Conservation (phyloP, 2,797 vertebrate genomes). For the Pangasius sanitwongsei region DNA sequence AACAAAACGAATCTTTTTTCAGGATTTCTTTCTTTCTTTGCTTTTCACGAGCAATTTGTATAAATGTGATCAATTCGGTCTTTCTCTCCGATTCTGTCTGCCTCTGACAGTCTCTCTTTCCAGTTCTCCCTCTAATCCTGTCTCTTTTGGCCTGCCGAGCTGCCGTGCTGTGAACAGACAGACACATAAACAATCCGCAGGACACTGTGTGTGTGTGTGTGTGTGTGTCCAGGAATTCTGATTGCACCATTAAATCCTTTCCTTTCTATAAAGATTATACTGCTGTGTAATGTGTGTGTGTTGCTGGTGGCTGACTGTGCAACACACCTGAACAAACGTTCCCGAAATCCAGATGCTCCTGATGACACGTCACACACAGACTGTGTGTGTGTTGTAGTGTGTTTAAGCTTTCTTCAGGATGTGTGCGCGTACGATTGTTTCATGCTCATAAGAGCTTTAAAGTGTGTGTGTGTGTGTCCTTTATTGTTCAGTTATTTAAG, state of each 20-base stretch:
- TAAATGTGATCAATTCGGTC: not conserved
- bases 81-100: not conserved
- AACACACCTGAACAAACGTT: conserved; percentile 5
- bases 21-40: not conserved
- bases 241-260: conserved; percentile 26
- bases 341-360: not conserved
- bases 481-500: conserved; percentile 2
- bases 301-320: not conserved
- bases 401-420: no score
- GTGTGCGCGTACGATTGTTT: not conserved
- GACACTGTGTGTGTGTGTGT: not conserved
- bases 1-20: not conserved
- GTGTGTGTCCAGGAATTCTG: conserved; percentile 25
- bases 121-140: not conserved
- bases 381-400: not conserved
- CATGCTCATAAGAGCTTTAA: not conserved
- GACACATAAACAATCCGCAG: conserved; percentile 35
- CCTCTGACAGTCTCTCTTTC: not conserved
- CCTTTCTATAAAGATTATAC: conserved; percentile 23
- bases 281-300: conserved; percentile 7
- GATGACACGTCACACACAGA: not conserved
- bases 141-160: conserved; percentile 4
- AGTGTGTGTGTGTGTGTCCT: not conserved
- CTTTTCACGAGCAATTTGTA: not conserved
- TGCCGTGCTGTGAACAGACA: conserved; percentile 15